phyloP scores from a whole-genome alignment of 2,888 invertebrate genomes.

The Congeria kusceri region DNA sequence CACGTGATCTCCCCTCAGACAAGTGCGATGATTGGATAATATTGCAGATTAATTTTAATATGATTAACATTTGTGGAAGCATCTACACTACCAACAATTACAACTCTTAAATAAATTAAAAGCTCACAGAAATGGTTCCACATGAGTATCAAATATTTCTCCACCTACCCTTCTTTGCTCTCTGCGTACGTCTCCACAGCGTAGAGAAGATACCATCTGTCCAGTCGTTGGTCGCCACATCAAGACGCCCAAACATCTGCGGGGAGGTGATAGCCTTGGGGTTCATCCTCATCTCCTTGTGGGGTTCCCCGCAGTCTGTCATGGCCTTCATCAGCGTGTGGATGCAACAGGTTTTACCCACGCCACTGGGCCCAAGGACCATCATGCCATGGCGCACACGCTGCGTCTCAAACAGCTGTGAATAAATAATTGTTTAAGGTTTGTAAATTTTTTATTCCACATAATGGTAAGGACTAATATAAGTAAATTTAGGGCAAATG shows the following conservation, averaged over 20 bases:
- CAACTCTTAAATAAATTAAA: too few relatives aligned
- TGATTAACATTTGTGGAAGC: too few relatives aligned
- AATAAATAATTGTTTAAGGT: background rate
- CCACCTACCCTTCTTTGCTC: constrained; percentile 89
- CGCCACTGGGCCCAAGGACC: constrained; percentile 96
- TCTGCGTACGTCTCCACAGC: constrained; percentile 96
- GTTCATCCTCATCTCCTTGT: constrained; percentile 99
- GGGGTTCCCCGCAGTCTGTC: constrained; percentile 93
- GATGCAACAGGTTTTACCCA: constrained; percentile 97
- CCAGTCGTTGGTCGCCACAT: constrained; percentile 99
- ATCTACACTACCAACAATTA: too few relatives aligned
- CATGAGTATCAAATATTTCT: too few relatives aligned
- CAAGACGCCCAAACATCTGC: constrained; percentile 98
- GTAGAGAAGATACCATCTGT: constrained; percentile 99
- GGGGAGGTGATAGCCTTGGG: constrained; percentile 98
- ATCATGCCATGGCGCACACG: constrained; percentile 88
- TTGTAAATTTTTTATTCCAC: too few relatives aligned
- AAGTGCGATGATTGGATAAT: too few relatives aligned
- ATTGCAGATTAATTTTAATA: too few relatives aligned
- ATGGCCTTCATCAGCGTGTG: constrained; percentile 96
- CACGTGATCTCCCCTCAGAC: too few relatives aligned
- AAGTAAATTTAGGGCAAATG: too few relatives aligned
- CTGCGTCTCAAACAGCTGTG: constrained; percentile 85
- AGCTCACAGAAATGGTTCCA: too few relatives aligned
- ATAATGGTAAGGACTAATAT: too few relatives aligned